A percentile compares a stretch with the other conserved stretches of the same genome.
These are phyloP conservation scores for Enoplosus armatus DNA, from an alignment of 2,797 vertebrate species.

Conservation along the genomic window DNA sequence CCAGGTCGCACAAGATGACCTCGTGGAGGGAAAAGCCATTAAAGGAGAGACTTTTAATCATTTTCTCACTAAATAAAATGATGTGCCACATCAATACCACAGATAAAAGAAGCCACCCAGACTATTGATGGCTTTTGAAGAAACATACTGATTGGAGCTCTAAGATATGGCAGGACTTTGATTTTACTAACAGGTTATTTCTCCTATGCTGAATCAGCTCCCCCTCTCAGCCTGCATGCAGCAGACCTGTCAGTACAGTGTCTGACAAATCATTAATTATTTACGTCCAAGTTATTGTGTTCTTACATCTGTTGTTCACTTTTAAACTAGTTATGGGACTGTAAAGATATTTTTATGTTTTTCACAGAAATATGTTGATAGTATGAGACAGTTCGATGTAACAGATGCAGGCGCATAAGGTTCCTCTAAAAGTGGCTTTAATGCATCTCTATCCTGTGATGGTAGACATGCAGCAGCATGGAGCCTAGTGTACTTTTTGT, in stretches of 20 bases:
- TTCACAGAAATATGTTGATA: slow-evolving; percentile 1
- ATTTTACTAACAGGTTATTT: slow-evolving; percentile 55
- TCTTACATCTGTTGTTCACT: slow-evolving; percentile 28
- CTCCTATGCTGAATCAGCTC: slow-evolving; percentile 39
- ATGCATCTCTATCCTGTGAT: slow-evolving; percentile 23
- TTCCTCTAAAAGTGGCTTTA: slow-evolving; percentile 31
- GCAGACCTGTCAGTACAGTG: slow-evolving; percentile 50
- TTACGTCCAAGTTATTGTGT: slow-evolving; percentile 19
- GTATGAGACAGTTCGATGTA: neutral
- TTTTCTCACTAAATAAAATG: slow-evolving; percentile 50
- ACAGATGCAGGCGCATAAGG: neutral
- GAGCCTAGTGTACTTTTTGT: slow-evolving; percentile 21
- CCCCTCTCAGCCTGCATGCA: slow-evolving; percentile 30
- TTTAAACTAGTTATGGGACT: slow-evolving; percentile 25
- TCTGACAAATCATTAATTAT: slow-evolving; percentile 26
- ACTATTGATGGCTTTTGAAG: slow-evolving; percentile 42
- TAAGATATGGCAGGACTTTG: slow-evolving; percentile 29
- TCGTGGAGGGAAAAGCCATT: slow-evolving; percentile 35
- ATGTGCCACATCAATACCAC: slow-evolving; percentile 33
- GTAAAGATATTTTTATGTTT: slow-evolving; percentile 21
- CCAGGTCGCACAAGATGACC: slow-evolving; percentile 25
- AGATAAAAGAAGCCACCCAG: slow-evolving; percentile 43
- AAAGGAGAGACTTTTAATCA: slow-evolving; percentile 38
- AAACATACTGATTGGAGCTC: slow-evolving; percentile 32
- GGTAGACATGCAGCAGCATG: slow-evolving; percentile 12